Percentiles rank a stretch among this genome's conserved stretches.
Conservation (phyloP, 2,888 invertebrate genomes). For the Lepas anatifera region DNA sequence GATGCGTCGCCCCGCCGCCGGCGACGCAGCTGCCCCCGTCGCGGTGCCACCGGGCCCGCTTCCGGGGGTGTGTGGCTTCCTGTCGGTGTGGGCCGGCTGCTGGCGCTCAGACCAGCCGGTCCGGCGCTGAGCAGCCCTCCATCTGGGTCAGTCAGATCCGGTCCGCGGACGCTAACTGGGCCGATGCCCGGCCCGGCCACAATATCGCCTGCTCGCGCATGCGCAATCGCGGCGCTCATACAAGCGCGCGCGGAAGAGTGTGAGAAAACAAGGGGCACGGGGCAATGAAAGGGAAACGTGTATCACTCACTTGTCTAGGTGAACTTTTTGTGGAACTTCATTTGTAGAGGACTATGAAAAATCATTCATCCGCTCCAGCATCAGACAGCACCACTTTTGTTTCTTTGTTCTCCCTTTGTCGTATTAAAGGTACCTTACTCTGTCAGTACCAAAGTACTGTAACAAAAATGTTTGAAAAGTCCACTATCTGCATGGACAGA, state of each 20-base stretch:
- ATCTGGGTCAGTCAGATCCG: slow-evolving; percentile 5
- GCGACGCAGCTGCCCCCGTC: neutral
- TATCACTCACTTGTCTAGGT: no score
- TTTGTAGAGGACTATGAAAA: no score
- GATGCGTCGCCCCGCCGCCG: neutral
- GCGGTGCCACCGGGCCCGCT: neutral
- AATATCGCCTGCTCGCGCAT: neutral
- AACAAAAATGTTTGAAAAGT: no score
- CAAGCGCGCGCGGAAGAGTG: neutral
- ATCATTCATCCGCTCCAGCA: no score
- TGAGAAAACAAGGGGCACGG: neutral
- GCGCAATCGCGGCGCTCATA: neutral
- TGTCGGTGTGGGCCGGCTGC: neutral
- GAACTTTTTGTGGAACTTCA: no score
- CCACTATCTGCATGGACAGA: no score
- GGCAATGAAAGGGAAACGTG: no score
- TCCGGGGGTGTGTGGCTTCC: no score
- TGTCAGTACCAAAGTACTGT: no score
- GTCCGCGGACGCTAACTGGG: neutral
- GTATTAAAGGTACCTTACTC: no score
- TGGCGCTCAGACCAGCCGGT: neutral
- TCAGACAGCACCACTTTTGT: neutral
- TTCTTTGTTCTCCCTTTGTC: neutral
- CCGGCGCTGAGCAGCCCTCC: neutral
- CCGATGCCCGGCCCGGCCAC: neutral